phyloP scores from a whole-genome alignment of 2,113 vertebrate species.

The Emydura subglobosa region DNA sequence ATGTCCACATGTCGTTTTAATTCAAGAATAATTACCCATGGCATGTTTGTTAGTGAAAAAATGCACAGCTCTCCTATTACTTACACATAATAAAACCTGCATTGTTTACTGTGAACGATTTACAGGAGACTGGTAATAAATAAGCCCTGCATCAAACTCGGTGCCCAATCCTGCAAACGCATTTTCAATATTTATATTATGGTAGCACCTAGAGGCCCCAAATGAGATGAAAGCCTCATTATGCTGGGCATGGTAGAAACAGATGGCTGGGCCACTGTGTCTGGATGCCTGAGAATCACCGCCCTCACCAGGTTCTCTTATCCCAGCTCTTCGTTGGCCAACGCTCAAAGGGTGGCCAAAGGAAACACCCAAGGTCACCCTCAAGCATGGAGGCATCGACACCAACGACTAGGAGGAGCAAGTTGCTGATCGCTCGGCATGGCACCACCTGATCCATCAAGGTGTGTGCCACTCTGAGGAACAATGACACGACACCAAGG shows the following conservation, averaged over 20 bases:
- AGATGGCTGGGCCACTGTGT: no score
- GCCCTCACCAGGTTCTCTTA: no score
- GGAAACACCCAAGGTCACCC: no score
- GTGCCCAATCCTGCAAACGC: constrained; percentile 37
- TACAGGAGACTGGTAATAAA: constrained; percentile 69
- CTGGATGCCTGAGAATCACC: no score
- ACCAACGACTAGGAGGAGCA: no score
- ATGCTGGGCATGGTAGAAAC: not conserved
- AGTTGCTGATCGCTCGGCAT: no score
- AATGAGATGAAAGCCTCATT: not conserved
- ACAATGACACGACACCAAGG: no score
- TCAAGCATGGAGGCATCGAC: no score
- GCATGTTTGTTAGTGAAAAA: constrained; percentile 72
- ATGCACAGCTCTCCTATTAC: constrained; percentile 60
- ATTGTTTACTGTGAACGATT: constrained; percentile 38
- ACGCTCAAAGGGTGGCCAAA: no score
- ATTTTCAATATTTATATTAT: constrained; percentile 52
- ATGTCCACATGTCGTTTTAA: constrained; percentile 70
- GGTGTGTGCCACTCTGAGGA: no score
- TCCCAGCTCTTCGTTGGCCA: no score
- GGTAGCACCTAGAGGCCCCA: constrained; percentile 55
- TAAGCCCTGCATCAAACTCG: constrained; percentile 64
- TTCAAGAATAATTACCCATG: constrained; percentile 66
- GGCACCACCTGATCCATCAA: no score
- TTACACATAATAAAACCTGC: constrained; percentile 65